These are phyloP conservation scores for Nasonovia ribisnigri DNA, from an alignment of 2,888 invertebrate species.

Conservation along the genomic window DNA sequence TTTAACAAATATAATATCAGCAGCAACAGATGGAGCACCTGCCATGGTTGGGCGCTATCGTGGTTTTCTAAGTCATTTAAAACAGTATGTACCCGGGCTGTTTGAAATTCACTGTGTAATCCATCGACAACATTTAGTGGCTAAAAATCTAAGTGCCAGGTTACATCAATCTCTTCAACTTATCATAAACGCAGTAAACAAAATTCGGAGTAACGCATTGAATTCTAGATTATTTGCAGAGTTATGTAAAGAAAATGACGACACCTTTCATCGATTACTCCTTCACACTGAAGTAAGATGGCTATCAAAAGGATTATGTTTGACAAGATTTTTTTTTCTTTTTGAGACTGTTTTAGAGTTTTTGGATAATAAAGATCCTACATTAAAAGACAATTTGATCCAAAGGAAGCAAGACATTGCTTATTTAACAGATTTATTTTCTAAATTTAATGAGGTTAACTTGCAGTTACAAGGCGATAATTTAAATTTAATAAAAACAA, in stretches of 20 bases:
- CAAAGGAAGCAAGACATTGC: conserved; percentile 68
- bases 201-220: too few species aligned
- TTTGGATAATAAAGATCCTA: conserved; percentile 60
- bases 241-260: too few species aligned
- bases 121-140: too few species aligned
- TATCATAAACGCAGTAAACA: too few species aligned
- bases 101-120: conserved; percentile 68
- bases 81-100: conserved; percentile 68
- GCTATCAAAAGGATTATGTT: conserved; percentile 68
- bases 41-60: conserved; percentile 67
- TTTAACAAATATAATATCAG: conserved; percentile 69
- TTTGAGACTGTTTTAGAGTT: conserved; percentile 66
- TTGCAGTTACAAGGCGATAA: too few species aligned
- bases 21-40: conserved; percentile 66
- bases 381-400: conserved; percentile 69
- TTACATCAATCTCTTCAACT: too few species aligned
- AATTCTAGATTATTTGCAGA: too few species aligned
- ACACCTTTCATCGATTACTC: not conserved
- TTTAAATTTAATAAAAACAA: too few species aligned
- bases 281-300: conserved; percentile 67
- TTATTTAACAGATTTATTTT: conserved; percentile 46
- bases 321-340: conserved; percentile 66
- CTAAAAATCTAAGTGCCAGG: too few species aligned
- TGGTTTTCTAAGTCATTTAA: conserved; percentile 69
- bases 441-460: conserved; percentile 51